phyloP scores from a whole-genome alignment of 2,888 invertebrate species.

The Pemphredon lugubris region DNA sequence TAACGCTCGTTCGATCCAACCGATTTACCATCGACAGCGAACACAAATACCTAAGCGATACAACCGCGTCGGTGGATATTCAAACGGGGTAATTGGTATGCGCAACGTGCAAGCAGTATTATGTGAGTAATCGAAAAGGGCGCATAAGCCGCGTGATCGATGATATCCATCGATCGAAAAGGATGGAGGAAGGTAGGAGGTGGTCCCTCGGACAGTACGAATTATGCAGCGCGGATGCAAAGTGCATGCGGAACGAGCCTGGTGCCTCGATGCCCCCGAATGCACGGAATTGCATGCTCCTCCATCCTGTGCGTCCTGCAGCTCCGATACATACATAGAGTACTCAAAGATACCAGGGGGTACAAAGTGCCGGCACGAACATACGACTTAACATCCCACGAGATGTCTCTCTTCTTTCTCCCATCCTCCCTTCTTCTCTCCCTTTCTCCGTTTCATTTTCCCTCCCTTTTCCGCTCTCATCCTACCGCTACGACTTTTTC shows the following conservation, averaged over 20 bases:
- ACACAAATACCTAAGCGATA: no score
- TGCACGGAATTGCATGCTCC: conserved; percentile 71
- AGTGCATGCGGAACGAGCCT: conserved; percentile 75
- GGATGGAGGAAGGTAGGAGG: conserved; percentile 28
- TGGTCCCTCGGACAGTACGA: conserved; percentile 59
- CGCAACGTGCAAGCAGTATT: conserved; percentile 18
- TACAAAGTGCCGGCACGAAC: conserved; percentile 41
- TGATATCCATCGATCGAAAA: conserved; percentile 59
- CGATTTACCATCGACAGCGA: no score
- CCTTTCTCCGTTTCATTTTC: conserved; percentile 10
- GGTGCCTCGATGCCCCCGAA: conserved; percentile 71
- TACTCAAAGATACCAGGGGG: conserved; percentile 39
- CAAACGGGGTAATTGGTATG: conserved; percentile 48
- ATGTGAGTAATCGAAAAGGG: conserved; percentile 30
- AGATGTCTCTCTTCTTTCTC: conserved; percentile 43
- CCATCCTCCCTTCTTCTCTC: background rate
- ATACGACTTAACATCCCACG: conserved; percentile 60
- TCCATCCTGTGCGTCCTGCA: conserved; percentile 25
- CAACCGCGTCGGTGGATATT: background rate
- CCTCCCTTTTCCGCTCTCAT: no score
- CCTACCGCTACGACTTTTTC: background rate
- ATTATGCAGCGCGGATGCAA: conserved; percentile 75
- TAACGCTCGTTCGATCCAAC: no score
- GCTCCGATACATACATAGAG: conserved; percentile 24
- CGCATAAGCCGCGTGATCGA: conserved; percentile 45